Base-by-base conservation (phyloP, 2,888 invertebrate genomes). In the Heliconius sara region DNA sequence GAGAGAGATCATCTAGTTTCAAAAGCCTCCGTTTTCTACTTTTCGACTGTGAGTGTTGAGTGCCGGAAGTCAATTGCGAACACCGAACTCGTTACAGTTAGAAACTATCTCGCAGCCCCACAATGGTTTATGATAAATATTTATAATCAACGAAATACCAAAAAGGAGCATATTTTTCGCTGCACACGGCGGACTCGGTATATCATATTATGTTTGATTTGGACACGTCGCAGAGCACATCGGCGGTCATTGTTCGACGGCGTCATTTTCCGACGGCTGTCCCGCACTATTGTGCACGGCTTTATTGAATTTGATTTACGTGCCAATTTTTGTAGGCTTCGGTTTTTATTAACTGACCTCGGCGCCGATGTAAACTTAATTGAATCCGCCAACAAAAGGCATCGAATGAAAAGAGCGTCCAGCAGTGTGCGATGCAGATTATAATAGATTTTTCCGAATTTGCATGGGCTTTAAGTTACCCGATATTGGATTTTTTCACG, bases 311-410 rank as follows among this genome's bases (percentile, higher is more conserved):
- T 94, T 94, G 94, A 95, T 94, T 94, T 94, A 94, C 93, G 93
- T 90, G 89, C 89, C 93, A 93, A 93, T 94, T 94, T 94, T 93
- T 93, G 91, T 92, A 91, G 92, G 93, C 92, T 94, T 93, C 91
- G 92, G 94, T 94, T 95, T 94, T 95, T 93, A 94, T 93, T 93
- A 94, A 94, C 94, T 93, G 94, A 95, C 95, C 95, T 93, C 94
- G 91, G 93, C 88, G 93, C 91, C 91, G 93, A 91, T 95, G 95
- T 95, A 94, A 95, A 94, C 93, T 95, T 95, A 95, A 95, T 95
- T 95, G 95, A 94, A 95, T 95, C 92, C 91, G 86, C 89, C 89
- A 92, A 95, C 95, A 95, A 95, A 93, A 93, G 95, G 94, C 92
- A 90, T 89, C 89, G 90, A 90, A 92, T 95, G 95, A 94, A 95